Conservation (phyloP, 2,113 vertebrate species). For the Chinchilla lanigera region DNA sequence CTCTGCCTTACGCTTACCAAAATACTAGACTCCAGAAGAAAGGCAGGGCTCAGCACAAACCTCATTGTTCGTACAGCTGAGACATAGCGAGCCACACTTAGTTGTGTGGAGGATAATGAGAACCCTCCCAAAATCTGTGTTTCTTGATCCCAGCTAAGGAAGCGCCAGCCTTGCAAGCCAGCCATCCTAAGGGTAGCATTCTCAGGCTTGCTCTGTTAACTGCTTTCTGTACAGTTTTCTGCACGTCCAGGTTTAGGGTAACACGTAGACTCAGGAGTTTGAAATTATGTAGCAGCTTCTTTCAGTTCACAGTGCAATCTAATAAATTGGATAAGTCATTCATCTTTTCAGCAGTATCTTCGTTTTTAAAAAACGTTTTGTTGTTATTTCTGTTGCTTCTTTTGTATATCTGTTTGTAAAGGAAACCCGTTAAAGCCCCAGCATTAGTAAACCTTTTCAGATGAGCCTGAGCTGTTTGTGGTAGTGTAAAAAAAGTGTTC, state of each 20-base stretch:
- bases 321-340: background rate
- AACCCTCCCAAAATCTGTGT: background rate
- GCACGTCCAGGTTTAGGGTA: background rate
- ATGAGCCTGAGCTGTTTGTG: background rate
- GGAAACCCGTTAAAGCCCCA: background rate
- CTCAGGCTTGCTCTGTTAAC: background rate
- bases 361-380: background rate
- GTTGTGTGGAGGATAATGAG: background rate
- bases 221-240: background rate
- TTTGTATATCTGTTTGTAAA: slow-evolving; percentile 35
- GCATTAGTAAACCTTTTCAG: background rate
- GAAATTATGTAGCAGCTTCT: background rate
- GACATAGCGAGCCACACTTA: background rate
- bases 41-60: background rate
- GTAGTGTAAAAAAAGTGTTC: background rate
- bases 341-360: background rate
- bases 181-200: background rate
- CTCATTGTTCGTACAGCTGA: background rate
- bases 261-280: background rate
- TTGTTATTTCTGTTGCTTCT: background rate
- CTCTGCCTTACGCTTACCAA: background rate
- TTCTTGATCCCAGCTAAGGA: background rate
- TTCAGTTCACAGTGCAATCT: background rate
- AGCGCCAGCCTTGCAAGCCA: background rate
- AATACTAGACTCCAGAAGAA: background rate